These are phyloP conservation scores for Caenorhabditis virilis DNA, from an alignment of 2,888 invertebrate species.

Conservation along the genomic window DNA sequence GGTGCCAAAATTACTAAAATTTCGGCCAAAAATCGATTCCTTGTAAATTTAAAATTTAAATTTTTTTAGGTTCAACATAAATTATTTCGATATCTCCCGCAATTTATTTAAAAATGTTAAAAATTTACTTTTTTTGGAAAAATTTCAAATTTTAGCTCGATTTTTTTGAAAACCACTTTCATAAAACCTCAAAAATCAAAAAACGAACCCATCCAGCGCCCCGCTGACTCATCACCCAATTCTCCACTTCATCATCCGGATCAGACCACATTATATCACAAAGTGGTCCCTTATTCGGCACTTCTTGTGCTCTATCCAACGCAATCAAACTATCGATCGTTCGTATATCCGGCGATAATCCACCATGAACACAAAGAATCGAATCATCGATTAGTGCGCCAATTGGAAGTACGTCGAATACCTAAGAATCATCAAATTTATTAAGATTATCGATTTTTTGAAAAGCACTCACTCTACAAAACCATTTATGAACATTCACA, in stretches of 20 bases:
- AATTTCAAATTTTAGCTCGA: no score
- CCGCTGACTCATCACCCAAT: slow-evolving; percentile 69
- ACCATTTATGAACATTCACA: slow-evolving; percentile 97
- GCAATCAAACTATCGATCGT: slow-evolving; percentile 78
- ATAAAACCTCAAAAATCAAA: no score
- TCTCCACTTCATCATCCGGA: slow-evolving; percentile 94
- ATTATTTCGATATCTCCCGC: no score
- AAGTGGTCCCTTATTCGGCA: slow-evolving; percentile 79
- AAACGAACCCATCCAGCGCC: slow-evolving; percentile 65
- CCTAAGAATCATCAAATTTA: slow-evolving; percentile 20
- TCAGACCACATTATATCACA: slow-evolving; percentile 99
- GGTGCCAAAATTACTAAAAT: no score
- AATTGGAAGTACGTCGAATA: slow-evolving; percentile 85
- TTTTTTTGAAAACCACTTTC: no score
- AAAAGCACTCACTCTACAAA: slow-evolving; percentile 78
- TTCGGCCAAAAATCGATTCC: no score
- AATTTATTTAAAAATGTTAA: no score
- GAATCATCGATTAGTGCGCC: slow-evolving; percentile 98
- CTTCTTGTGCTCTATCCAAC: slow-evolving; percentile 52
- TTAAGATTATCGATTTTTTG: slow-evolving; percentile 1
- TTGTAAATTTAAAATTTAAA: no score
- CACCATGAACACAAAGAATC: slow-evolving; percentile 95
- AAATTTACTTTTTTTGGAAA: no score
- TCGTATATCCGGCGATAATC: slow-evolving; percentile 92
- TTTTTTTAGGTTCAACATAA: no score